Base-by-base conservation (phyloP, 2,113 vertebrate species). In the Chascanopsetta lugubris region DNA sequence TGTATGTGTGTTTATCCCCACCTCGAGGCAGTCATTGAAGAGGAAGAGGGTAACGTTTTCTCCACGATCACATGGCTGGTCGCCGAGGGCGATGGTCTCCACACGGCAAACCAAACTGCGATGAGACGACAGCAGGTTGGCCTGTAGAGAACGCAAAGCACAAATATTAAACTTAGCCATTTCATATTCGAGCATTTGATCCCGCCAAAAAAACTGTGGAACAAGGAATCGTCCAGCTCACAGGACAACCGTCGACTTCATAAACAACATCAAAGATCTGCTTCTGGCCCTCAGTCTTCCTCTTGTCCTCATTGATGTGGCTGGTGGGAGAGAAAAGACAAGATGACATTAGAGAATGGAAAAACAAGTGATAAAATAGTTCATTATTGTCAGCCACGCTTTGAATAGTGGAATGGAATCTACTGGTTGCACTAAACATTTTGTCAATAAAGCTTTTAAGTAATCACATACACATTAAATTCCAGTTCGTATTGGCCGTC, bases 191-290 rank as follows among this genome's bases (percentile, higher is more conserved):
- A n/a, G n/a, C n/a, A n/a, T n/a, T n/a, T n/a, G n/a, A n/a, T n/a
- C n/a, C n/a, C n/a, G n/a, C n/a, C n/a, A n/a, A 42, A 42, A 18
- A 18, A n/a, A n/a, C 18, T 42, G 15, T 18, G 12, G n/a, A 30
- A 0, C 36, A 38, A 38, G 15, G 17, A 17, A 38, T 38, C 36
- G 4, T 62, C 25, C 36, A 53, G 94, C 96, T 96, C 91, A 99
- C 97, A 21, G 97, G 97, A 77, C 97, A 99, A 73, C 96, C 96
- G 76, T 98, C 98, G 40, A 98, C 98, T 91, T 99, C 97, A 84
- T 99, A 99, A 70, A 99, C 96, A 15, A 99, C 96, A 0, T 99
- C 97, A 83, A 99, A 99, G 87, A 99, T 98, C 84, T 97, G 97
- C 85, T 95, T 96, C 79, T 99, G 97, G 36, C 95, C 96, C 79